Conservation (phyloP, 1,140 invertebrate species). For the Armadillidium nasatum region DNA sequence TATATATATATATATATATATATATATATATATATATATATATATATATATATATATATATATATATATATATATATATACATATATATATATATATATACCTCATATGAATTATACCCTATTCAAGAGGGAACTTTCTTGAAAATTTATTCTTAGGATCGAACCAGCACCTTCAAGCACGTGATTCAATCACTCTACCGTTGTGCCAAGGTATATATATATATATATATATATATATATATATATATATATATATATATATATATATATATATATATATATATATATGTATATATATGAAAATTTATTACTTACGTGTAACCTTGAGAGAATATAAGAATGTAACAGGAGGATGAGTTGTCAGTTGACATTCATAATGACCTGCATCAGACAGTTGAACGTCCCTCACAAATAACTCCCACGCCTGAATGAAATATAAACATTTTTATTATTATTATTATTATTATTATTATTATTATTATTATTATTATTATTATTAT, state of each 20-base stretch:
- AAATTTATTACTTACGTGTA: constrained; percentile 30
- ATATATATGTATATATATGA: no score
- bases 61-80: constrained; percentile 12
- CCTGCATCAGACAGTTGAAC: constrained; percentile 68
- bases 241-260: constrained; percentile 18
- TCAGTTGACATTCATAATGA: constrained; percentile 41
- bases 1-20: constrained; percentile 27
- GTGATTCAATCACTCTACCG: no score
- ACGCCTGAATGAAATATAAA: no score
- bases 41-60: constrained; percentile 14
- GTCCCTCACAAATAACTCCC: constrained; percentile 82
- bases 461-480: no score
- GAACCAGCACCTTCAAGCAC: no score
- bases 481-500: no score
- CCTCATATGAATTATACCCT: not conserved
- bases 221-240: constrained; percentile 1
- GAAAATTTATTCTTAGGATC: not conserved
- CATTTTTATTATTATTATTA: no score
- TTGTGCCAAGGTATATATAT: not conserved
- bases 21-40: constrained; percentile 13
- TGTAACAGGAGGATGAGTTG: constrained; percentile 35
- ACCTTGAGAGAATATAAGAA: constrained; percentile 35
- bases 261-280: constrained; percentile 25
- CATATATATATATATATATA: constrained; percentile 22
- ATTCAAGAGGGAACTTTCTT: not conserved